Evolutionary conservation across 1,140 invertebrate genomes (phyloP).

Genomic region (Diuraphis noxia): DNA sequence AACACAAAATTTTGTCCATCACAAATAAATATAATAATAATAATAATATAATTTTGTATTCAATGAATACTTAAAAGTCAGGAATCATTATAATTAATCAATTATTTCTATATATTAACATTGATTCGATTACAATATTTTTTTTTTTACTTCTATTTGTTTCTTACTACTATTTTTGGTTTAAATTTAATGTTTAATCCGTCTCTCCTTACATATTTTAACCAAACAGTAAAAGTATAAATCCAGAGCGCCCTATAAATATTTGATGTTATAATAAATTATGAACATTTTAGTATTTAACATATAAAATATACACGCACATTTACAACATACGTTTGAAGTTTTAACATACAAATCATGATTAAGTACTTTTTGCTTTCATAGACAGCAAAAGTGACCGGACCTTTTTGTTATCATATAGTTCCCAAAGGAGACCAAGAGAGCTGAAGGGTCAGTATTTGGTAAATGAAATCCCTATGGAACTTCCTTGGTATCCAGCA

Average conservation of each 20-base stretch:
- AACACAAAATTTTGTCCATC: background rate
- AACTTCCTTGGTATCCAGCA: background rate
- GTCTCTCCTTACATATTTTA: background rate
- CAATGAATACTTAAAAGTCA: background rate
- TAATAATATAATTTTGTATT: background rate
- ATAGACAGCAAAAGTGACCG: conserved; percentile 20
- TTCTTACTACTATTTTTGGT: background rate
- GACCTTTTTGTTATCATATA: conserved; percentile 47
- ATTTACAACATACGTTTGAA: conserved; percentile 28
- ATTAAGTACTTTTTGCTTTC: conserved; percentile 45
- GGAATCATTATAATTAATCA: background rate
- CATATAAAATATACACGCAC: too few relatives aligned
- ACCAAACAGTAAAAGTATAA: background rate
- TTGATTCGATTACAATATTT: background rate
- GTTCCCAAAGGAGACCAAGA: background rate
- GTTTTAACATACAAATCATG: conserved; percentile 28
- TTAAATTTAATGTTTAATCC: background rate
- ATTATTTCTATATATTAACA: background rate
- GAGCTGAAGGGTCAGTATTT: background rate
- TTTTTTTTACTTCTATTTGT: background rate
- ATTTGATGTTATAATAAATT: background rate
- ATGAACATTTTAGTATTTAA: background rate
- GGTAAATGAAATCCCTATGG: conserved; percentile 39
- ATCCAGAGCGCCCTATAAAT: background rate
- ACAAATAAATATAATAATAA: too few relatives aligned